Evolutionary conservation across 2,113 vertebrate genomes (phyloP), one percentile per base, ranked within the genome.

Genomic region (Centropus unirufus): DNA sequence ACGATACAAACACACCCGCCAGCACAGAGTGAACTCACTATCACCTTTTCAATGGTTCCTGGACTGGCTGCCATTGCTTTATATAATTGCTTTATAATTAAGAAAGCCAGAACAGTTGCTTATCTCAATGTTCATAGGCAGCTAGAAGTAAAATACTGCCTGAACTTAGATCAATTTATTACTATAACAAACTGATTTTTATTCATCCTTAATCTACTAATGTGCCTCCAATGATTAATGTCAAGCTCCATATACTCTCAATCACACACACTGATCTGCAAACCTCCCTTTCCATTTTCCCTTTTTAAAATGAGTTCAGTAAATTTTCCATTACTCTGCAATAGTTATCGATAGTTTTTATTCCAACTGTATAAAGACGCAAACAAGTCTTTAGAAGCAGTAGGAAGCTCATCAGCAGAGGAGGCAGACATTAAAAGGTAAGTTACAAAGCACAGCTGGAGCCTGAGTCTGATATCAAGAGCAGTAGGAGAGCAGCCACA

Each of bases 401-500:
- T 64, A 64, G 94, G 90, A 96, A 96, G 85, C 96, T 96, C 90
- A 96, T 93, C 88, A 96, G 79, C 76, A 84, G 81, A 94, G 90
- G 81, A 95, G 89, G 87, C 0, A 94, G 88, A 88, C 79, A 96
- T 93, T 90, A 91, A 97, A 93, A 94, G 94, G 47, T 83, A 85
- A 89, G 93, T 92, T 84, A 97, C 79, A 96, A 97, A 95, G 94
- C 96, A 96, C 95, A 96, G 94, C 27, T 0, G 4, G 92, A 84
- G 86, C 61, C 92, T 87, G 83, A 62, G 73, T 26, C 73, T 90
- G 86, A 96, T 92, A 96, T 96, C 92, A 96, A 70, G 59, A 96
- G 92, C 95, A 81, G 87, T 94, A 67, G 95, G 96, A 95, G 94
- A 88, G 88, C 83, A 92, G 86, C 92, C 90, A 94, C 95, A 96